phyloP scores from a whole-genome alignment of 2,113 vertebrate species.

The Eurypyga helias region DNA sequence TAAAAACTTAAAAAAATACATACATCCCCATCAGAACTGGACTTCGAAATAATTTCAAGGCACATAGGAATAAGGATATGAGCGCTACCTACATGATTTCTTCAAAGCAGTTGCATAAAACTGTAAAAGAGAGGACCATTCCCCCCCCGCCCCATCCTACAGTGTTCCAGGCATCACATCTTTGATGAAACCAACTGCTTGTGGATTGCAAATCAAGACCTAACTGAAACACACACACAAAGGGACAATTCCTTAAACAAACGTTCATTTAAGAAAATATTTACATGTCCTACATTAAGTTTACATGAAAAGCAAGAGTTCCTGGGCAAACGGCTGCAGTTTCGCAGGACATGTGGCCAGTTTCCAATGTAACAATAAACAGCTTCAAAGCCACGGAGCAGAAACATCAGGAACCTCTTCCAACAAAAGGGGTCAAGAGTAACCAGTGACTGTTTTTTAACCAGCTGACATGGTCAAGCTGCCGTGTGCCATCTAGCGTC shows the following conservation, averaged over 20 bases:
- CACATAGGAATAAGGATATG: rapidly evolving
- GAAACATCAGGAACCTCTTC: background rate
- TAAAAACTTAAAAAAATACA: background rate
- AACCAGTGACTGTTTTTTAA: background rate
- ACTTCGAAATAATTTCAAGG: background rate
- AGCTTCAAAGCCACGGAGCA: background rate
- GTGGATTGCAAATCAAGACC: background rate
- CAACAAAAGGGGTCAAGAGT: background rate
- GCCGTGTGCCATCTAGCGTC: conserved; percentile 33
- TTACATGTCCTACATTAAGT: background rate
- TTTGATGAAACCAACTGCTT: background rate
- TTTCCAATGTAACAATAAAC: rapidly evolving
- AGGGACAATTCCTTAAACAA: background rate
- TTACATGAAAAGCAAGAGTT: background rate
- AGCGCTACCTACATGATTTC: background rate
- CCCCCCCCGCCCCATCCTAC: background rate
- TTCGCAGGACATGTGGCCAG: background rate
- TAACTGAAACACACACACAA: background rate
- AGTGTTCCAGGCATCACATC: background rate
- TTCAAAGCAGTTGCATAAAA: background rate
- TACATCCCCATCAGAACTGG: background rate
- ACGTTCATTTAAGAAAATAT: background rate
- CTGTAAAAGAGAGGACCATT: background rate
- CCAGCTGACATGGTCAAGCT: background rate
- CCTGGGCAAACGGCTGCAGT: background rate